Evolutionary conservation across 2,113 vertebrate genomes (phyloP).

Genomic region (Panthera tigris): DNA sequence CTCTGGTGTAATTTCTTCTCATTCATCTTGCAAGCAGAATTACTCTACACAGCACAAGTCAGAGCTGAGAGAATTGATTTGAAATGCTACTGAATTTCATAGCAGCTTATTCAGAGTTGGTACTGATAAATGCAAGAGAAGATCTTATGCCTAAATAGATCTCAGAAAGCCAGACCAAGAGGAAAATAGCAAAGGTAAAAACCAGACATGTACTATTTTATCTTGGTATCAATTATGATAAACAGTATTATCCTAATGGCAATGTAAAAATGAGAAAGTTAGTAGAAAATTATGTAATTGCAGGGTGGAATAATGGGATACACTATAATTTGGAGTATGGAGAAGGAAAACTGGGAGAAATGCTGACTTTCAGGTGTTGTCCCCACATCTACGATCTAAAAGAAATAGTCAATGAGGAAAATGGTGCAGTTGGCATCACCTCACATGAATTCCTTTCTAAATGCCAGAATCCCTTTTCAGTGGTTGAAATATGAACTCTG

Average conservation of each 20-base stretch:
- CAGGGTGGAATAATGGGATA: neutral
- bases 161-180: conserved; percentile 25
- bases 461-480: neutral
- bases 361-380: neutral
- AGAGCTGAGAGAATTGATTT: neutral
- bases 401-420: neutral
- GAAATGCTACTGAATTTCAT: neutral
- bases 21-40: conserved; percentile 41
- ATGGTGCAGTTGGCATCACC: neutral
- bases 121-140: neutral
- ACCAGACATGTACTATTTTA: neutral
- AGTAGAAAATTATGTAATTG: neutral
- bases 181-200: neutral
- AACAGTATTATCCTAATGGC: neutral
- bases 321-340: neutral
- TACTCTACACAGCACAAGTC: neutral
- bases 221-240: neutral
- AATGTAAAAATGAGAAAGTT: neutral
- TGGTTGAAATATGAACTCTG: neutral
- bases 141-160: neutral
- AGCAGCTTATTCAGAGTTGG: neutral
- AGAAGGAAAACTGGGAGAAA: neutral
- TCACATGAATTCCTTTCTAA: neutral
- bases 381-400: neutral
- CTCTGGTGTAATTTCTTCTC: conserved; percentile 20